Conservation (phyloP, 2,888 invertebrate genomes). For the Venusia cambrica region DNA sequence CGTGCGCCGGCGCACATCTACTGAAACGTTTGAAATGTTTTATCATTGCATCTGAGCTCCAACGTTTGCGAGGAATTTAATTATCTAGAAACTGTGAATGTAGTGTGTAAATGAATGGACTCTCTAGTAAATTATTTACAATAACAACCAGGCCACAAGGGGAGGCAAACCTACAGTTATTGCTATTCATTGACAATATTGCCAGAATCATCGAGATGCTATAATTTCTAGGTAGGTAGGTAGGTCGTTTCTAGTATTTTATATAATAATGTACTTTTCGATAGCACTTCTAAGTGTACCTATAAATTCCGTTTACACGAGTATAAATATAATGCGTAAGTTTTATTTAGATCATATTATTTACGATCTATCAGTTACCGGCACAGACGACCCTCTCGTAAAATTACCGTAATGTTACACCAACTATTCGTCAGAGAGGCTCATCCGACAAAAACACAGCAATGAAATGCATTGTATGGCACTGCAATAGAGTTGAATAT, state of each 20-base stretch:
- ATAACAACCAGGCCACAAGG: too few relatives aligned
- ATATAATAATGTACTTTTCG: too few relatives aligned
- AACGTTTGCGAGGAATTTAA: constrained; percentile 6
- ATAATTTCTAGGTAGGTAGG: too few relatives aligned
- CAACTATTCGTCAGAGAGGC: constrained; percentile 43
- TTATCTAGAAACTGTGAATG: too few relatives aligned
- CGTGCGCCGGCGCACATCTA: constrained; percentile 40
- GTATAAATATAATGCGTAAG: constrained; percentile 32
- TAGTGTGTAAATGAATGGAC: too few relatives aligned
- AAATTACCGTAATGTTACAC: constrained; percentile 52
- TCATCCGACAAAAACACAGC: constrained; percentile 25
- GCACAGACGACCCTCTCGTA: constrained; percentile 51
- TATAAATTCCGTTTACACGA: too few relatives aligned
- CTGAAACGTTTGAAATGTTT: constrained; percentile 26
- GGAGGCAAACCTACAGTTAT: too few relatives aligned
- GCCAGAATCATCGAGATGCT: too few relatives aligned
- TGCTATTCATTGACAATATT: too few relatives aligned
- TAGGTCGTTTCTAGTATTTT: too few relatives aligned
- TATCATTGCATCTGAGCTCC: constrained; percentile 26
- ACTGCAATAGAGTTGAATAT: constrained; percentile 32
- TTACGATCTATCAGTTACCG: constrained; percentile 46
- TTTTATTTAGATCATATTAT: constrained; percentile 42
- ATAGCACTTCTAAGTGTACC: too few relatives aligned
- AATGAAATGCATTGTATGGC: constrained; percentile 28
- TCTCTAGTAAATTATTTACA: too few relatives aligned